Evolutionary conservation across 2,888 invertebrate species (phyloP).

Genomic region (Ophion ellenae): DNA sequence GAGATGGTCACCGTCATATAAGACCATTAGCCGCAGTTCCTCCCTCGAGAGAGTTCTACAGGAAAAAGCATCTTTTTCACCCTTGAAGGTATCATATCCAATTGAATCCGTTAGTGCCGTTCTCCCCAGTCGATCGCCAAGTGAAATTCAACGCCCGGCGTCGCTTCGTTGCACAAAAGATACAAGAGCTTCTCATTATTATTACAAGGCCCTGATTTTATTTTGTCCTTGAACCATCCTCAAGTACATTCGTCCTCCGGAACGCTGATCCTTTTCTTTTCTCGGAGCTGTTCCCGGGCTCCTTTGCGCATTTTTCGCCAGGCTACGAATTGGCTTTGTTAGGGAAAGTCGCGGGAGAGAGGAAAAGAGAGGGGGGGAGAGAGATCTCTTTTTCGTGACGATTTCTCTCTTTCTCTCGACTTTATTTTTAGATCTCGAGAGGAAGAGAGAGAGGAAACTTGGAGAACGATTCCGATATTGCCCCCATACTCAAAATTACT

Average conservation of each 20-base stretch:
- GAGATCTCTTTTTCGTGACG: background rate
- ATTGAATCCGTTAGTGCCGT: conserved; percentile 29
- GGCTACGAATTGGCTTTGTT: conserved; percentile 65
- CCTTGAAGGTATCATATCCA: conserved; percentile 48
- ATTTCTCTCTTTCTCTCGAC: too few species aligned
- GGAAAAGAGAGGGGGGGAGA: conserved; percentile 16
- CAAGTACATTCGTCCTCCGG: too few species aligned
- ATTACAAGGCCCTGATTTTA: too few species aligned
- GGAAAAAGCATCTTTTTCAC: background rate
- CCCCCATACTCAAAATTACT: too few species aligned
- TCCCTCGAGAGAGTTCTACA: background rate
- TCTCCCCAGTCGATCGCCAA: conserved; percentile 1
- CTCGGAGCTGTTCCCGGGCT: too few species aligned
- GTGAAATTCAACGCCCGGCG: background rate
- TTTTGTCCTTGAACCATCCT: too few species aligned
- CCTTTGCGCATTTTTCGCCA: conserved; percentile 1
- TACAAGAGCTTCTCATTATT: conserved; percentile 49
- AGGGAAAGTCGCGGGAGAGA: conserved; percentile 18
- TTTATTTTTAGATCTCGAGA: too few species aligned
- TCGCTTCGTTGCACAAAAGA: background rate
- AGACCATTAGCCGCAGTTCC: conserved; percentile 20
- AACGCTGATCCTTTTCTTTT: too few species aligned
- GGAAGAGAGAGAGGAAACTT: background rate
- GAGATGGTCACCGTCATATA: conserved; percentile 33
- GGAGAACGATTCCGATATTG: too few species aligned